Evolutionary conservation across 2,888 invertebrate genomes (phyloP).

Genomic region (Melitaea athalia): DNA sequence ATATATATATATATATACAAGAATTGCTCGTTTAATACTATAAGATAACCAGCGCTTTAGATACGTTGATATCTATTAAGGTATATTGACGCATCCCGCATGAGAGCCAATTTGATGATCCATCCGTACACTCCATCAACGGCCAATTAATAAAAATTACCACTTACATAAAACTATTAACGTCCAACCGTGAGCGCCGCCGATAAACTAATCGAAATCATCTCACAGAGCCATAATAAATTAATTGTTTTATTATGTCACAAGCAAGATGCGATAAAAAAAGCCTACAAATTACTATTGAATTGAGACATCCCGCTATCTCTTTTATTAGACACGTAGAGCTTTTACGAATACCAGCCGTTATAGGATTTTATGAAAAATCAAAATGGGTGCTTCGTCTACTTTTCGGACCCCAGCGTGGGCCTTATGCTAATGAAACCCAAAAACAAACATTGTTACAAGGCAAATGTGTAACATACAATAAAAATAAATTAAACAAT

Average conservation of each 20-base stretch:
- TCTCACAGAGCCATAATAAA: conserved; percentile 72
- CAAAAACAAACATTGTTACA: conserved; percentile 82
- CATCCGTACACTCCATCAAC: conserved; percentile 65
- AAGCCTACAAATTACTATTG: conserved; percentile 69
- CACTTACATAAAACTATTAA: conserved; percentile 76
- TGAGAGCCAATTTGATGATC: conserved; percentile 56
- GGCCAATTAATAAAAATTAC: conserved; percentile 79
- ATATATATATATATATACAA: no score
- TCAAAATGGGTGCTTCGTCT: conserved; percentile 65
- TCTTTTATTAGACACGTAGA: conserved; percentile 70
- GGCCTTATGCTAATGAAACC: conserved; percentile 78
- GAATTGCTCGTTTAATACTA: no score
- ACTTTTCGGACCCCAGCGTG: conserved; percentile 71
- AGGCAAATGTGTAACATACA: conserved; percentile 81
- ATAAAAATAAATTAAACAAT: conserved; percentile 83
- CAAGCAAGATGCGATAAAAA: conserved; percentile 71
- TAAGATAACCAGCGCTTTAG: not conserved
- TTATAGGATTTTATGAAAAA: conserved; percentile 70
- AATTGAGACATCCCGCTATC: conserved; percentile 81
- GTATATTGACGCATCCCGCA: conserved; percentile 61
- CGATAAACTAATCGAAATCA: conserved; percentile 76
- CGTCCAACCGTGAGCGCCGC: conserved; percentile 66
- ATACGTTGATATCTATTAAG: conserved; percentile 3
- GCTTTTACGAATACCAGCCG: conserved; percentile 63
- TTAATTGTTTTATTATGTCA: conserved; percentile 81